Base-by-base conservation (phyloP, 2,797 vertebrate genomes). In the Acestrorhynchus altus region DNA sequence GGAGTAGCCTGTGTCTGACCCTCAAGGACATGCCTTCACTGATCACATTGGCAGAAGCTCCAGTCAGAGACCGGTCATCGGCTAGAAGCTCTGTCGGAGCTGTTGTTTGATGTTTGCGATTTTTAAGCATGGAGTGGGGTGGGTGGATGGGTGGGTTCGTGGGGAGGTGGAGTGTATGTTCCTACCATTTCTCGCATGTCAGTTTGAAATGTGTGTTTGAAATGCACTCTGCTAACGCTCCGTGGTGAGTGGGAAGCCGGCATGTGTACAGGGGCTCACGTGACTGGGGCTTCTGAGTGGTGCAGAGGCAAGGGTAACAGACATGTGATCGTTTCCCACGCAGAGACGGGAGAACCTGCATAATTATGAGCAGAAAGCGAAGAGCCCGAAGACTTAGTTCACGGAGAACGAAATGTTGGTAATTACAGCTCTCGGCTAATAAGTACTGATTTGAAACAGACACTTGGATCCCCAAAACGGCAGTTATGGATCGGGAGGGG, bases 21-120 rank as follows among this genome's bases (percentile, higher is more conserved):
- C 87, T 89, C 90, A 92, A 92, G 92, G 91, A 91, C 88, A 47
- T 81, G 80, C 74, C 64, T 0, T 8, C 20, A 65, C 83, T 90
- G 89, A 93, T 92, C 90, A 82, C 78, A 57, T 82, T 69, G 74
- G 82, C 87, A 52, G 68, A 52, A 70, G 76, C 64, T 18, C 73
- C 86, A 83, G 85, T 81, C 67, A 47, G 47, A 77, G 9, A 51
- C 64, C 24, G 49, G 60, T 31, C 63, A 57, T 46, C 46, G 26
- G 49, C 18, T 12, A 40, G 67, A 31, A 66, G 65, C 46, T 61
- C 44, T 2, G 8, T 57, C 56, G 0, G 26, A 39, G 44, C 59
- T 59, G 71, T 72, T 74, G 70, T 74, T 72, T 68, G 72, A 74
- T 28, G 74, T 57, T 72, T 78, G 72, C 64, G 60, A 81, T 75